These are phyloP conservation scores for Typhlomys cinereus DNA, from an alignment of 2,113 vertebrate genomes.

Conservation along the genomic window DNA sequence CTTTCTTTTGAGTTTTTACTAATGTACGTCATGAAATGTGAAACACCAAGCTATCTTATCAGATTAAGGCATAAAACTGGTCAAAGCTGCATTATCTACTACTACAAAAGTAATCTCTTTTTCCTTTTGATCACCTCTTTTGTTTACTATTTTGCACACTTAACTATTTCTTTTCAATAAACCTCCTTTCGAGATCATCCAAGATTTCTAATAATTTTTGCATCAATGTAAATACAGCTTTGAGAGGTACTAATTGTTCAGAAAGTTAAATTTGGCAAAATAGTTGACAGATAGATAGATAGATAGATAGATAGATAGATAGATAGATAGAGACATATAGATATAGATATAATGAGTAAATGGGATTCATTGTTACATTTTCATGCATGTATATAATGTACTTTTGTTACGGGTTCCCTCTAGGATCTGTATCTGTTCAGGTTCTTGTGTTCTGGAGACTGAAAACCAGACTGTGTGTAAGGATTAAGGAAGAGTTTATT, in stretches of 20 bases:
- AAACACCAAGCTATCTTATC: no score
- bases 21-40: not conserved
- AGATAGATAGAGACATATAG: no score
- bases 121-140: not conserved
- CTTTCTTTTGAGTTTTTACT: not conserved
- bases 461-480: no score
- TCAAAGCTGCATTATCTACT: not conserved
- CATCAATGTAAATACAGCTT: not conserved
- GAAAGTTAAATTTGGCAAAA: not conserved
- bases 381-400: no score
- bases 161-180: not conserved
- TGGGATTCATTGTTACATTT: not conserved
- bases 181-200: not conserved
- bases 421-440: no score
- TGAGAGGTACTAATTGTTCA: not conserved
- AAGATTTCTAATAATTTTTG: not conserved
- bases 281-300: no score
- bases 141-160: no score
- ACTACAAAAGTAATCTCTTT: no score
- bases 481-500: no score
- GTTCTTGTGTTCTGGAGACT: no score
- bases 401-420: no score
- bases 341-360: not conserved
- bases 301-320: no score
- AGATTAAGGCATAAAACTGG: not conserved